Base-by-base conservation (phyloP, 2,888 invertebrate species). In the Gasteruption jaculator region DNA sequence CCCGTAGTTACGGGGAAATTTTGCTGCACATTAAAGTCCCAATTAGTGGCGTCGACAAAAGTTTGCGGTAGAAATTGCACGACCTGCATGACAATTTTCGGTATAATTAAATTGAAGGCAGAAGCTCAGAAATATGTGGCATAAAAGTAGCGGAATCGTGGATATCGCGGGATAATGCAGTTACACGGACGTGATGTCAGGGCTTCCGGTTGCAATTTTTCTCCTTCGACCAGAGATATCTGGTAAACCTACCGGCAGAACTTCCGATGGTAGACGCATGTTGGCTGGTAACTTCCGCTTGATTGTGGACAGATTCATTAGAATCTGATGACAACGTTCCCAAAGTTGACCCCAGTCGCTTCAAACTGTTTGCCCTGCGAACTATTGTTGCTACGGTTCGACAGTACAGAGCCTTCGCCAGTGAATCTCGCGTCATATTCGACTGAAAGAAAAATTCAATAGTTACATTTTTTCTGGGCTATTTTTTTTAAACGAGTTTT, bases 331-430 rank as follows among this genome's bases (percentile, higher is more conserved):
- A 91, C 3, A 92, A 75, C 14, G 93, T 91, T 10, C 79, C 79
- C 26, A 89, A 75, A 15, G 88, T 88, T 2, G 88, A 88, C 25
- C 90, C 90, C 32, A 90, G 75, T 44, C 88, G 79, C 72, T 92
- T 91, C 22, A 93, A 76, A 58, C 91, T 93, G 71, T 95, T 95
- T 39, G 93, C 92, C 58, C 94, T 78, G 22, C 93, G 79, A 19
- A 94, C 91, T 57, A 95, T 92, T 15, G 94, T 93, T 12, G 91
- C 91, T 12, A 94, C 91, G 7, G 93, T 93, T 55, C 94, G 85
- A 68, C 91, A 92, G 73, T 94, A 95, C 21, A 95, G 77, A 12
- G 94, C 92, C 73, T 91, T 91, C 21, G 92, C 90, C 56, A 93
- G 75, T 44, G 90, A 85, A 73, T 94, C 89, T 55, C 93, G 77